phyloP scores from a whole-genome alignment of 2,888 invertebrate genomes.

The Netelia inedita region DNA sequence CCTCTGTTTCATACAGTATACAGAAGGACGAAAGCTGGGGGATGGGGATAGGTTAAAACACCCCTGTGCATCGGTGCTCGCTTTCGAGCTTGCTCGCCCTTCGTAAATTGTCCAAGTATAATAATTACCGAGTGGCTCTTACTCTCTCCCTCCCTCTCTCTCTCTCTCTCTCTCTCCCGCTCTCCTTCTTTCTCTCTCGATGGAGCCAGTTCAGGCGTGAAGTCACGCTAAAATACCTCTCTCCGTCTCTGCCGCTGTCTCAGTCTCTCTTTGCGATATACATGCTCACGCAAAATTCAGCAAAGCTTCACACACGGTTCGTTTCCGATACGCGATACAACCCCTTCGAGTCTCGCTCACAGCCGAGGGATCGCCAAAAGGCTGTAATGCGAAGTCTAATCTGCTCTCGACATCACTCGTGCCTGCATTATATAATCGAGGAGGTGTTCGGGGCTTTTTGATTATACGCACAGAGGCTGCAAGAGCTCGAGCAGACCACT shows the following conservation, averaged over 20 bases:
- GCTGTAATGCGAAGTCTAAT: conserved; percentile 50
- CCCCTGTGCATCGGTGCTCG: conserved; percentile 14
- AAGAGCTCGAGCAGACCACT: no score
- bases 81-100: conserved; percentile 33
- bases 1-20: conserved; percentile 22
- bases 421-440: conserved; percentile 25
- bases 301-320: conserved; percentile 32
- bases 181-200: neutral
- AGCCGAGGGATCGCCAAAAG: conserved; percentile 19
- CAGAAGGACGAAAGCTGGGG: conserved; percentile 12
- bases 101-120: conserved; percentile 65
- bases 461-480: conserved; percentile 5
- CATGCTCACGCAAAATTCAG: conserved; percentile 39
- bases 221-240: conserved; percentile 25
- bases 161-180: conserved; percentile 9
- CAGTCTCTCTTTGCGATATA: conserved; percentile 8
- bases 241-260: conserved; percentile 1
- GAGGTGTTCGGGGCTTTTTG: neutral
- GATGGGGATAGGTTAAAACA: conserved; percentile 45
- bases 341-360: conserved; percentile 23
- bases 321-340: conserved; percentile 57
- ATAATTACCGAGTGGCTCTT: conserved; percentile 64
- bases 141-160: neutral
- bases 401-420: conserved; percentile 54
- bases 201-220: conserved; percentile 46